Base-by-base conservation (phyloP, 2,797 vertebrate genomes). In the Alauda arvensis region DNA sequence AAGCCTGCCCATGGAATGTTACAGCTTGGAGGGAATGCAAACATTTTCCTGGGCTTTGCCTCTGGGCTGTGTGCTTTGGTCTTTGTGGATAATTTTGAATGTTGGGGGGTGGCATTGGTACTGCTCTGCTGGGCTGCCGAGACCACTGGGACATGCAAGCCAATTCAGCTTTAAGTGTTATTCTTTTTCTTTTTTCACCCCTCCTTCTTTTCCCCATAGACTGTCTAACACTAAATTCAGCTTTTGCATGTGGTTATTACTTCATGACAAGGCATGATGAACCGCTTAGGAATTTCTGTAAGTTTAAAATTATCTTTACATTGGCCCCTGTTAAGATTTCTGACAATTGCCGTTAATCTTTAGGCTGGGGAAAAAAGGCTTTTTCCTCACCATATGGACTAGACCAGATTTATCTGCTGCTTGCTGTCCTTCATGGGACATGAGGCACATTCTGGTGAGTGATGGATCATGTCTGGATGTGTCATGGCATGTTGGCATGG, bases 341-440 rank as follows among this genome's bases (percentile, higher is more conserved):
- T 96, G 95, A 95, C 93, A 95, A 95, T 95, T 60, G 87, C 92
- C 12, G 89, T 91, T 95, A 79, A 77, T 95, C 88, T 94, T 91
- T 57, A 15, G 65, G 61, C 55, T 23, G 11, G 42, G 33, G 33
- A 51, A 76, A 77, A 77, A 77, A 88, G 57, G 61, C 13, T 60
- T 79, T 88, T 92, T 65, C 86, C 82, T 42, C 90, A 90, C 91
- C 95, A 94, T 93, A 93, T 96, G 95, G 94, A 91, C 70, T 29
- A 89, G 83, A 84, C 85, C 91, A 92, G 74, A 92, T 94, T 94
- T 80, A 83, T 95, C 95, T 90, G 87, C 86, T 85, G 89, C 80
- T 88, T 88, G 77, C 78, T 77, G 92, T 78, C 95, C 96, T 96
- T 96, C 94, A 87, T 95, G 95, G 94, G 94, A 93, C 90, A 89